Evolutionary conservation across 2,797 vertebrate species (phyloP), one percentile per base, ranked within the genome.

Genomic region (Crenichthys baileyi): DNA sequence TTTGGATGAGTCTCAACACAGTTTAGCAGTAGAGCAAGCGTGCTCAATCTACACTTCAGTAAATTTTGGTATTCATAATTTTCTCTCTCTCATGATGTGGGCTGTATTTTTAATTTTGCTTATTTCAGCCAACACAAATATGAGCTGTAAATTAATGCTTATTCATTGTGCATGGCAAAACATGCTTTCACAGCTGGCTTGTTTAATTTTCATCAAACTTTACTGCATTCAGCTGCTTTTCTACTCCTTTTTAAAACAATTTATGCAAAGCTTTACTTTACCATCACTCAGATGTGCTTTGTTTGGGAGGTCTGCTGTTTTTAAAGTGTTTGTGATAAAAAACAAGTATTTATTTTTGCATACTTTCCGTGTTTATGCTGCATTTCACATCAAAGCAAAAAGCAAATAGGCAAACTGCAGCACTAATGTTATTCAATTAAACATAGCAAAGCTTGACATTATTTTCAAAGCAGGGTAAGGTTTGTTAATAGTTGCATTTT

Each of bases 141-240:
- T 58, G 77, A 91, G 70, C 46, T 83, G 88, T 88, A 83, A 72
- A 83, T 83, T 79, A 89, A 88, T 53, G 82, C 72, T 78, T 85
- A 84, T 85, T 85, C 74, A 72, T 89, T 83, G 78, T 78, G 86
- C 84, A 83, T 92, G 86, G 90, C 86, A 89, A 89, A 92, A 87
- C 83, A 63, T 0, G 39, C 70, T 87, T 82, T 83, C 89, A 82
- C 88, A 90, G 87, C 90, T 93, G 89, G 89, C 87, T 88, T 60
- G 48, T 88, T 87, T 13, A 56, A 85, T 90, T 88, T 83, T 73
- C 70, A 58, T 88, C 81, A 87, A 83, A 83, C 55, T 44, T 79
- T 76, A 82, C 79, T 39, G 51, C 70, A 53, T 80, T 85, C 63
- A 41, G 29, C 61, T 60, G 48, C 78, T 74, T 78, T 18, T 58